A percentile compares a stretch with the other conserved stretches of the same genome.
These are phyloP conservation scores for Ceyx melanurus DNA, from an alignment of 2,113 vertebrate species.

Conservation along the genomic window DNA sequence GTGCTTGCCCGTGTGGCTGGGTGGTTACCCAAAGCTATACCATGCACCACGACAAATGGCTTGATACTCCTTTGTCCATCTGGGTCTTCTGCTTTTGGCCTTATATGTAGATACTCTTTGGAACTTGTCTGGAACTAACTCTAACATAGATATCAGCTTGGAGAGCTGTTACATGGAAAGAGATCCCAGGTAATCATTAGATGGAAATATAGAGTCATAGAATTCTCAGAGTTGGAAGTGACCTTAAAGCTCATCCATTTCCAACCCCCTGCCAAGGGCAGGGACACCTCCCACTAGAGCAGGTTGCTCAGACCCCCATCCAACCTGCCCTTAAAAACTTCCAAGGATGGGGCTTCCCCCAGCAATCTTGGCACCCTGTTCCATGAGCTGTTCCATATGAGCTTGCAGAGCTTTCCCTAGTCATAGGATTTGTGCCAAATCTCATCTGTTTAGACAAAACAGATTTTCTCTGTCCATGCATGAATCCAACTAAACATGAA, in stretches of 20 bases:
- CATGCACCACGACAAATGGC: neutral
- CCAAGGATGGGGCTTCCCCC: no score
- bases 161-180: neutral
- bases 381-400: neutral
- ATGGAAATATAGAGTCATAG: no score
- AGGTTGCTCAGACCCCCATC: no score
- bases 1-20: neutral
- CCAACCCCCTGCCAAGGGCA: no score
- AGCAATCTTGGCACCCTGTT: no score
- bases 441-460: neutral
- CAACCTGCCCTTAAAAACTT: no score
- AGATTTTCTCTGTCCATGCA: neutral
- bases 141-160: neutral
- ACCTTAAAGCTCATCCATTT: no score
- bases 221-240: no score
- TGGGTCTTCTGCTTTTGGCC: neutral
- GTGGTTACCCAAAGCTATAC: neutral
- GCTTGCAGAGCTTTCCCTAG: neutral
- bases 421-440: neutral
- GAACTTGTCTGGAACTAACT: neutral
- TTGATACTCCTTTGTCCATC: neutral
- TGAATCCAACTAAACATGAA: neutral
- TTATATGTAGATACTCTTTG: neutral
- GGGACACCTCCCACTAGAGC: no score
- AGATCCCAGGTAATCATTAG: neutral